Conservation (phyloP, 2,888 invertebrate species). For the Sipha maydis region DNA sequence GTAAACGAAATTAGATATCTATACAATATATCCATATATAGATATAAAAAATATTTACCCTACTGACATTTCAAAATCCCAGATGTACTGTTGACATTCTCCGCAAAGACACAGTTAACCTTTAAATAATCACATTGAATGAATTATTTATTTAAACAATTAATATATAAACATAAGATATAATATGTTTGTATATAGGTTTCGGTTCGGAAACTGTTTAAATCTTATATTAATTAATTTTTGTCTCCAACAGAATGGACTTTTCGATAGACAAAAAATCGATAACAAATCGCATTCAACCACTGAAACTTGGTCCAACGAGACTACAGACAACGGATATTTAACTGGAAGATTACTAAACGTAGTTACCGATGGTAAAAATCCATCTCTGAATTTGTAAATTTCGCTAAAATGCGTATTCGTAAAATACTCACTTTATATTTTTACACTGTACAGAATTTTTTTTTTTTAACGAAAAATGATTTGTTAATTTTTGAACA, state of each 20-base stretch:
- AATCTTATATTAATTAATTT: background rate
- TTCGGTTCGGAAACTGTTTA: background rate
- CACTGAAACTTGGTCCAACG: constrained; percentile 41
- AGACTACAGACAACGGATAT: constrained; percentile 53
- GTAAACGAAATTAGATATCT: too few relatives aligned
- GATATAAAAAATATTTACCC: background rate
- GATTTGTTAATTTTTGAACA: constrained; percentile 35
- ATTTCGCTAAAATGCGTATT: background rate
- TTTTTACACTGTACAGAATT: constrained; percentile 46
- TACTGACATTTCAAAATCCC: constrained; percentile 8
- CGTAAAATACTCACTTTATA: constrained; percentile 39
- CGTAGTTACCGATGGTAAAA: constrained; percentile 56
- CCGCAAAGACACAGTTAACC: constrained; percentile 1
- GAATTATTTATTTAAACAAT: background rate
- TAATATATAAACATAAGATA: background rate
- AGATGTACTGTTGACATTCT: background rate
- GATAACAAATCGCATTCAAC: constrained; percentile 48
- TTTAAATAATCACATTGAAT: constrained; percentile 1
- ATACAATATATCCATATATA: too few relatives aligned
- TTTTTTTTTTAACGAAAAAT: constrained; percentile 18
- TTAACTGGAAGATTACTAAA: constrained; percentile 43
- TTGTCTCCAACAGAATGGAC: constrained; percentile 27
- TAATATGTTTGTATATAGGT: background rate
- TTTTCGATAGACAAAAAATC: constrained; percentile 30
- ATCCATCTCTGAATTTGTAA: constrained; percentile 49